Percentiles rank a stretch among this genome's conserved stretches.
Conservation (phyloP, 30 jellyfish, hydroid and myxozoan species). For the Aurelia aurita region DNA sequence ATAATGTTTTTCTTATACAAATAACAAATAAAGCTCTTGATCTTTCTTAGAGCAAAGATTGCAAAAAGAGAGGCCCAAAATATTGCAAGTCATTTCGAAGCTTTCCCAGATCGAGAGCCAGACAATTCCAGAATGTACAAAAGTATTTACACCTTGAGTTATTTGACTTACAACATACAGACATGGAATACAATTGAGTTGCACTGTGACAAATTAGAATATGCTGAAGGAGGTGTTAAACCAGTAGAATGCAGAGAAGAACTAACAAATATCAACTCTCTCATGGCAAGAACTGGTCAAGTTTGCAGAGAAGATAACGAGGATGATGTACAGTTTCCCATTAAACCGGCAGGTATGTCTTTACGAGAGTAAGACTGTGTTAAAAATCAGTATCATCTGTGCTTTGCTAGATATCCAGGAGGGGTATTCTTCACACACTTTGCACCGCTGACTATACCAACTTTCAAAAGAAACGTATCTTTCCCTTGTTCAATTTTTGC, state of each 20-base stretch:
- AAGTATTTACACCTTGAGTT: slow-evolving; percentile 31
- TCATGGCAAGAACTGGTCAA: slow-evolving; percentile 11
- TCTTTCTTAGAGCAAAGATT: slow-evolving; percentile 26
- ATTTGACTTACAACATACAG: slow-evolving; percentile 18
- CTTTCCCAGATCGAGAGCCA: slow-evolving; percentile 11
- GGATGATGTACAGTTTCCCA: slow-evolving; percentile 16
- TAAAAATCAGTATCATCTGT: no score
- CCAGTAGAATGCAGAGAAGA: slow-evolving; percentile 37
- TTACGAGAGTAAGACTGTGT: no score
- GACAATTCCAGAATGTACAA: background rate
- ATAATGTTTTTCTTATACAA: no score
- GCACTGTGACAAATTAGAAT: slow-evolving; percentile 25
- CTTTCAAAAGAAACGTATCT: no score
- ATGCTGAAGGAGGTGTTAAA: slow-evolving; percentile 37
- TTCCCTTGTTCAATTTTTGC: no score
- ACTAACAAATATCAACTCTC: slow-evolving; percentile 8
- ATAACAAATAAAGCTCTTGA: no score
- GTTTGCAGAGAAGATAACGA: background rate
- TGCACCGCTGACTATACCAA: no score
- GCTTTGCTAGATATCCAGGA: no score
- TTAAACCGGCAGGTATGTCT: background rate
- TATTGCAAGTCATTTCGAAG: slow-evolving; percentile 8
- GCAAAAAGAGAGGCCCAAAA: slow-evolving; percentile 31
- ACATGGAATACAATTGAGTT: slow-evolving; percentile 21
- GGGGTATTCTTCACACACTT: no score